Conservation (phyloP, 2,888 invertebrate species). For the Scaptomyza tumidula region DNA sequence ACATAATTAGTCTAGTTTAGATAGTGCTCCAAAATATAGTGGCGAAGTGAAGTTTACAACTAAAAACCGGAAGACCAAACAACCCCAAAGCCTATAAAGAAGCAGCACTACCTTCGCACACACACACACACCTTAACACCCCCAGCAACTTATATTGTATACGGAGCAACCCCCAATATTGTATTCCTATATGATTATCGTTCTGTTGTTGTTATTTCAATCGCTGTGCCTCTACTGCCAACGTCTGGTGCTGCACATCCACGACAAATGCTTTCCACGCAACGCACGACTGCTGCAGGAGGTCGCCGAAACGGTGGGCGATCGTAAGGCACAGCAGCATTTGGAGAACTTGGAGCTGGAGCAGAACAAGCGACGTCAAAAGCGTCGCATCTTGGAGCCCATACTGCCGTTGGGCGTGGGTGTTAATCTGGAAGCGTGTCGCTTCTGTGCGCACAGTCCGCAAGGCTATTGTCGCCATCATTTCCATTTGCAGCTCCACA, state of each 20-base stretch:
- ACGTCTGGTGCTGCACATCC: conserved; percentile 82
- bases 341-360: conserved; percentile 63
- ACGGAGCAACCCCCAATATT: conserved; percentile 34
- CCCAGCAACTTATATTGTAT: conserved; percentile 1
- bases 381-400: conserved; percentile 64
- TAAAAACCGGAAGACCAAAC: conserved; percentile 6
- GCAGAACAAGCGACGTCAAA: conserved; percentile 63
- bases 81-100: conserved; percentile 27
- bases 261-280: conserved; percentile 84
- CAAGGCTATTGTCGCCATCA: conserved; percentile 84
- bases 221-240: conserved; percentile 84
- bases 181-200: conserved; percentile 83
- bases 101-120: conserved; percentile 5
- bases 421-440: conserved; percentile 72
- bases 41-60: conserved; percentile 16
- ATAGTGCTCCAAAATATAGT: not conserved
- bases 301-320: conserved; percentile 78
- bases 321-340: conserved; percentile 71
- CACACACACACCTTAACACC: conserved; percentile 5
- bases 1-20: not conserved
- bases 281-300: conserved; percentile 82
- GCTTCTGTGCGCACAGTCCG: conserved; percentile 83
- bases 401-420: conserved; percentile 59
- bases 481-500: conserved; percentile 79
- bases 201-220: conserved; percentile 83